phyloP scores from a whole-genome alignment of 1,140 invertebrate species.

The Neomicropteryx cornuta region DNA sequence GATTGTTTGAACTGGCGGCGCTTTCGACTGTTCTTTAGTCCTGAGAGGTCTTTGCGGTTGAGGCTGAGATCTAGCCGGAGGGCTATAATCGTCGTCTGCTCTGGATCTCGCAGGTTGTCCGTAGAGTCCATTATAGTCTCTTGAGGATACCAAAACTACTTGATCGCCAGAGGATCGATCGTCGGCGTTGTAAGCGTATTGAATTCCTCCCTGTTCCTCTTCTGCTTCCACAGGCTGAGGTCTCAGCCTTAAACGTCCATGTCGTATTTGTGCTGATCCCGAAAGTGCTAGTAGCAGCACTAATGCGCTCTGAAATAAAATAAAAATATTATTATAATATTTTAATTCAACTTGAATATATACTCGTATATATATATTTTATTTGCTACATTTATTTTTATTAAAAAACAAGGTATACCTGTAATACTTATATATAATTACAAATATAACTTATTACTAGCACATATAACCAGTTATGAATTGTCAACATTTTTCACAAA shows the following conservation, averaged over 20 bases:
- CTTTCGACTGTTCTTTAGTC: conserved; percentile 42
- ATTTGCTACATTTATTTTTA: no score
- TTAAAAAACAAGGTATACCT: no score
- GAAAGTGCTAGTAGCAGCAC: conserved; percentile 7
- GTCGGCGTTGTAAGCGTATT: conserved; percentile 14
- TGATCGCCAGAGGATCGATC: conserved; percentile 17
- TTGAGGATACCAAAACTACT: conserved; percentile 30
- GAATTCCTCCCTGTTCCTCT: conserved; percentile 8
- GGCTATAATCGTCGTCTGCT: conserved; percentile 28
- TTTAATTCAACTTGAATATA: conserved; percentile 6
- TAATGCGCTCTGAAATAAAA: conserved; percentile 10
- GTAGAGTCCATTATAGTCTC: conserved; percentile 30
- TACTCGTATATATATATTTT: no score
- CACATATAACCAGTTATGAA: no score
- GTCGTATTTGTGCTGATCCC: conserved; percentile 2
- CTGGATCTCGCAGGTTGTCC: conserved; percentile 21
- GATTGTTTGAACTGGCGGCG: conserved; percentile 65
- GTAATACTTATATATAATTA: no score
- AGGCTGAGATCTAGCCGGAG: conserved; percentile 19
- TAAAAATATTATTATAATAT: conserved; percentile 5
- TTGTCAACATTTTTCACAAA: no score
- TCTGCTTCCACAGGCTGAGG: conserved; percentile 8
- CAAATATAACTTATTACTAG: no score
- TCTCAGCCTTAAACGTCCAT: conserved; percentile 10
- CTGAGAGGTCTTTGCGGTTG: conserved; percentile 13